Evolutionary conservation across 2,888 invertebrate species (phyloP).

Genomic region (Achlya flavicornis): DNA sequence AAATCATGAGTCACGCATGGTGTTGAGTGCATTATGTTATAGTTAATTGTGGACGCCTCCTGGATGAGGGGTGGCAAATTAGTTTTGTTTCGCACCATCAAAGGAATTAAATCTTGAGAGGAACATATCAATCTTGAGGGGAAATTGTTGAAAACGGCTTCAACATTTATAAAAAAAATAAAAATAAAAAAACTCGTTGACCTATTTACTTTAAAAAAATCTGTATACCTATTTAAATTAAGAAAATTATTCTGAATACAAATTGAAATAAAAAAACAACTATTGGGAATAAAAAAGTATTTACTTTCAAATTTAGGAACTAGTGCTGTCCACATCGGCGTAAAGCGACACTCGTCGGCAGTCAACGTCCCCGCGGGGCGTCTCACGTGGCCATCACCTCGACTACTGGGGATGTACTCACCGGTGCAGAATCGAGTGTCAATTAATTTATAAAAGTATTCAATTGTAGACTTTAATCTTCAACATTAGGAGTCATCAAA

Average conservation of each 20-base stretch:
- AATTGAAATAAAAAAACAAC: no score
- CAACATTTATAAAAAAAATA: background rate
- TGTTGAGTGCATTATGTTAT: slow-evolving; percentile 26
- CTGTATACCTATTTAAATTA: no score
- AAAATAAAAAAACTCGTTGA: background rate
- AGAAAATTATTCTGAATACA: no score
- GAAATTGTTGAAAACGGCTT: background rate
- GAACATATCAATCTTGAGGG: slow-evolving; percentile 17
- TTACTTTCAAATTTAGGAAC: slow-evolving; percentile 45
- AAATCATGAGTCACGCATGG: slow-evolving; percentile 2
- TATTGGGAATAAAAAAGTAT: no score
- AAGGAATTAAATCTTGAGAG: slow-evolving; percentile 15
- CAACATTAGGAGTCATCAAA: slow-evolving; percentile 19
- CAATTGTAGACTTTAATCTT: slow-evolving; percentile 29
- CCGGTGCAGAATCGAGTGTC: slow-evolving; percentile 58
- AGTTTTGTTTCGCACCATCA: slow-evolving; percentile 35
- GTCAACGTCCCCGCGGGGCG: slow-evolving; percentile 74
- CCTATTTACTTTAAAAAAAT: no score
- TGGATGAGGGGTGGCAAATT: slow-evolving; percentile 34
- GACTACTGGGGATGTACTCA: slow-evolving; percentile 57
- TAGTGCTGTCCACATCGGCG: slow-evolving; percentile 68
- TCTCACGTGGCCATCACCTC: slow-evolving; percentile 68
- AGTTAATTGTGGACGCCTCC: slow-evolving; percentile 44
- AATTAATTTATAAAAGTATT: slow-evolving; percentile 27
- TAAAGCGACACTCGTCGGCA: slow-evolving; percentile 76